Evolutionary conservation across 2,888 invertebrate genomes (phyloP).

Genomic region (Nematopogon swammerdamellus): DNA sequence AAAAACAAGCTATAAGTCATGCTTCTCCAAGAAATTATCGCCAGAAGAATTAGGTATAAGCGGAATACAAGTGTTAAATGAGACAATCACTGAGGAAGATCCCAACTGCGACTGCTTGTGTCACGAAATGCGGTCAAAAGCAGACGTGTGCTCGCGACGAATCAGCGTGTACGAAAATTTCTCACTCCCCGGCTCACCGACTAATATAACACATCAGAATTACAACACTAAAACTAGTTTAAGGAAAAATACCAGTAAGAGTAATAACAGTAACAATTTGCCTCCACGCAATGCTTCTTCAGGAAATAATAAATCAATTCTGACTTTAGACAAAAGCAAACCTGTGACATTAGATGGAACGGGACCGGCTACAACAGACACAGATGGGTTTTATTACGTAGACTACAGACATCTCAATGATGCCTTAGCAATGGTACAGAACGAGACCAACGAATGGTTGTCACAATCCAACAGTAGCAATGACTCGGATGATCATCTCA

Average conservation of each 20-base stretch:
- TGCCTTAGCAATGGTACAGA: slow-evolving; percentile 34
- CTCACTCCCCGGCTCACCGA: slow-evolving; percentile 41
- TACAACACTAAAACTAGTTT: slow-evolving; percentile 35
- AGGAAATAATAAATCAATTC: not conserved
- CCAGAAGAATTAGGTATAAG: slow-evolving; percentile 26
- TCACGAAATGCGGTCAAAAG: slow-evolving; percentile 1
- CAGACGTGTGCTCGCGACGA: slow-evolving; percentile 13
- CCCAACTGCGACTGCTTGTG: slow-evolving; percentile 12
- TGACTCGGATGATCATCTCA: slow-evolving; percentile 12
- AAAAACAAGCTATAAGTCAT: slow-evolving; percentile 31
- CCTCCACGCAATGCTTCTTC: not conserved
- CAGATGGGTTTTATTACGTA: not conserved
- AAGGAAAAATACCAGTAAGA: slow-evolving; percentile 18
- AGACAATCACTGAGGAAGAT: slow-evolving; percentile 18
- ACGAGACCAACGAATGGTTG: slow-evolving; percentile 38
- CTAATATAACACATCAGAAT: slow-evolving; percentile 33
- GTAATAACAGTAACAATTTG: not conserved
- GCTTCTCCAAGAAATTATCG: slow-evolving; percentile 21
- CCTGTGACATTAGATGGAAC: not conserved
- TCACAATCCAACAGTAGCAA: slow-evolving; percentile 18
- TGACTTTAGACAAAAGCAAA: no score
- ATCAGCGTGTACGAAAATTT: slow-evolving; percentile 40
- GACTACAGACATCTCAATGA: slow-evolving; percentile 10
- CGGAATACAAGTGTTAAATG: slow-evolving; percentile 27
- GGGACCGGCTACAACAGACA: not conserved